Conservation (phyloP, 1,140 invertebrate species). For the Drosophila sulfurigaster region DNA sequence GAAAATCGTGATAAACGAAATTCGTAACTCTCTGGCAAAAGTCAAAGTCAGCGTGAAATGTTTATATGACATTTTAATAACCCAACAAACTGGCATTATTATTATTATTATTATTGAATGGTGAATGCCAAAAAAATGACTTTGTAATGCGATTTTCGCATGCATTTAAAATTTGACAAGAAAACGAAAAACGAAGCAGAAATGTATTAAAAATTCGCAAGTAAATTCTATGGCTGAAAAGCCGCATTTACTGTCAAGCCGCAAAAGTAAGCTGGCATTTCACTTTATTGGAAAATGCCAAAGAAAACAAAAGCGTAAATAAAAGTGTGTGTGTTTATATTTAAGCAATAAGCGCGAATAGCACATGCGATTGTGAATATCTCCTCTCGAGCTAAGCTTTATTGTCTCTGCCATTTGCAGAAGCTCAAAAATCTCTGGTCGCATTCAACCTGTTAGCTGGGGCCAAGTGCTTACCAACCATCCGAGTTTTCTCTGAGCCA, state of each 20-base stretch:
- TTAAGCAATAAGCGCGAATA: constrained; percentile 22
- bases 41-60: constrained; percentile 65
- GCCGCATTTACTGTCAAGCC: constrained; percentile 65
- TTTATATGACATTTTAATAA: constrained; percentile 78
- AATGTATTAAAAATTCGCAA: background rate
- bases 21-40: constrained; percentile 31
- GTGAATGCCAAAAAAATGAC: constrained; percentile 59
- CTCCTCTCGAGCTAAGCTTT: constrained; percentile 60
- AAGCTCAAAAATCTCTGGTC: constrained; percentile 66
- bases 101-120: constrained; percentile 60
- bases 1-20: constrained; percentile 14
- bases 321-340: constrained; percentile 17
- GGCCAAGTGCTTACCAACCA: constrained; percentile 41
- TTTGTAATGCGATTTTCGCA: constrained; percentile 55
- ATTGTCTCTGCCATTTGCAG: constrained; percentile 73
- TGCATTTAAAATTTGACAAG: constrained; percentile 16
- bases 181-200: background rate
- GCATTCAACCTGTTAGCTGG: constrained; percentile 73
- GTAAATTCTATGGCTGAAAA: constrained; percentile 63
- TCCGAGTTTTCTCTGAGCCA: constrained; percentile 20
- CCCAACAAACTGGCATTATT: constrained; percentile 73
- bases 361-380: background rate
- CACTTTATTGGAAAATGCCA: constrained; percentile 68
- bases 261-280: constrained; percentile 64
- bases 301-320: constrained; percentile 34